These are phyloP conservation scores for Aplysina aerophoba DNA, from an alignment of 37 sponge, comb jelly and placozoan species.

Conservation along the genomic window DNA sequence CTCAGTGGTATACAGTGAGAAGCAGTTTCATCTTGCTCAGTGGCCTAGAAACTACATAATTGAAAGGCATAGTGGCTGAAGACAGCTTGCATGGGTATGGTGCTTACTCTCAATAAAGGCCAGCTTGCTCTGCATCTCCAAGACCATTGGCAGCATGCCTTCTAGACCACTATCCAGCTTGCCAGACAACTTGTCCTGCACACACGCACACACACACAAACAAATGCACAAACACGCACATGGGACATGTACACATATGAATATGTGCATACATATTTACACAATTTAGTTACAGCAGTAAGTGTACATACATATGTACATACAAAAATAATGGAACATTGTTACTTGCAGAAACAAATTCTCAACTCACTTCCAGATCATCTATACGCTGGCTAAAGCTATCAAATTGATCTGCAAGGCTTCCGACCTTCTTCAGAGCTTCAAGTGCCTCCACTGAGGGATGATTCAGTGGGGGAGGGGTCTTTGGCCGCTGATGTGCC, in stretches of 20 bases:
- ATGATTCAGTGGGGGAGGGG: constrained; percentile 41
- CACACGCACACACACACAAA: no score
- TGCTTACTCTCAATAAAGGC: constrained; percentile 62
- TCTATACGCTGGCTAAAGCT: constrained; percentile 27
- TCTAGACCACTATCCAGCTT: constrained; percentile 61
- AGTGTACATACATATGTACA: background rate
- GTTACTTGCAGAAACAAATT: background rate
- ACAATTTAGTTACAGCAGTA: background rate
- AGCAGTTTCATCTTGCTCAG: no score
- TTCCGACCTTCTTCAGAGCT: constrained; percentile 49
- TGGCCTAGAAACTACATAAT: no score
- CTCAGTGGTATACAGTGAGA: no score
- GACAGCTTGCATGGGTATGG: background rate
- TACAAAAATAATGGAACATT: background rate
- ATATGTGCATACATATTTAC: background rate
- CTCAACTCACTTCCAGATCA: constrained; percentile 43
- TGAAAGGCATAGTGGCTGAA: no score
- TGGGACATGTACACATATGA: no score
- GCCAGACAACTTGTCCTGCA: constrained; percentile 33
- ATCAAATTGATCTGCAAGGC: constrained; percentile 42
- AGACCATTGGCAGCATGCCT: constrained; percentile 65
- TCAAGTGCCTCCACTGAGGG: constrained; percentile 56
- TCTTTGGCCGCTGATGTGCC: constrained; percentile 32
- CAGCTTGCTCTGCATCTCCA: constrained; percentile 83
- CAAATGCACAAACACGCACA: no score